A percentile compares a stretch with the other conserved stretches of the same genome.
Conservation (phyloP, 2,797 vertebrate genomes). For the Halcyon smyrnensis region DNA sequence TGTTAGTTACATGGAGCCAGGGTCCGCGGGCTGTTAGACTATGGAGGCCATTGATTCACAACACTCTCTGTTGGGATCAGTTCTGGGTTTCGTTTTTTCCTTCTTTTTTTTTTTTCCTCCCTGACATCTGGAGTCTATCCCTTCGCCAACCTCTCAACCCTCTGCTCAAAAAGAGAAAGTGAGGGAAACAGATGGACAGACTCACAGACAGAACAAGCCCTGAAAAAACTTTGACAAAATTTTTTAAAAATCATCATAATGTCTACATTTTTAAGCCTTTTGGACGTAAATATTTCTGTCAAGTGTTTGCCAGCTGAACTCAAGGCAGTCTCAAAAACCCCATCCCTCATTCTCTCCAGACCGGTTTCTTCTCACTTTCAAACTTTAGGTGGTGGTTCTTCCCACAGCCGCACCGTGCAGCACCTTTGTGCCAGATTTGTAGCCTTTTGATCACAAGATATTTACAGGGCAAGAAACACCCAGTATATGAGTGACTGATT, state of each 20-base stretch:
- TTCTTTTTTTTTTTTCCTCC: neutral
- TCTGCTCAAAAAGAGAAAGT: conserved; percentile 43
- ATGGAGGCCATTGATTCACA: conserved; percentile 74
- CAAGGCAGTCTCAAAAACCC: neutral
- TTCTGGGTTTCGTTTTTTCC: neutral
- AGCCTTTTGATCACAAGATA: conserved; percentile 6
- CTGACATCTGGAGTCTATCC: conserved; percentile 83
- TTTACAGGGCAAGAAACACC: neutral
- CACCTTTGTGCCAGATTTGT: neutral
- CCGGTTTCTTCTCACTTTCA: conserved; percentile 15
- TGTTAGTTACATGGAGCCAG: conserved; percentile 82
- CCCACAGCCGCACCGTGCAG: neutral
- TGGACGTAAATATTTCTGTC: conserved; percentile 66
- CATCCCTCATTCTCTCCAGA: neutral
- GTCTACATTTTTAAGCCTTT: conserved; percentile 56
- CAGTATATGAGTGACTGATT: neutral
- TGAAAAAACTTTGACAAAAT: neutral
- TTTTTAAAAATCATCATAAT: neutral
- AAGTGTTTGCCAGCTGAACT: conserved; percentile 55
- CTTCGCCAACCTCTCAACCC: conserved; percentile 29
- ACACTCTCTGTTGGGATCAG: conserved; percentile 60
- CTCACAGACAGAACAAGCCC: neutral
- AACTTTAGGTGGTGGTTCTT: neutral
- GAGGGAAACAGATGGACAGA: neutral
- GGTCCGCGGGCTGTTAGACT: conserved; percentile 18